These are phyloP conservation scores for Acronicta alni DNA, from an alignment of 2,888 invertebrate genomes.

Conservation along the genomic window DNA sequence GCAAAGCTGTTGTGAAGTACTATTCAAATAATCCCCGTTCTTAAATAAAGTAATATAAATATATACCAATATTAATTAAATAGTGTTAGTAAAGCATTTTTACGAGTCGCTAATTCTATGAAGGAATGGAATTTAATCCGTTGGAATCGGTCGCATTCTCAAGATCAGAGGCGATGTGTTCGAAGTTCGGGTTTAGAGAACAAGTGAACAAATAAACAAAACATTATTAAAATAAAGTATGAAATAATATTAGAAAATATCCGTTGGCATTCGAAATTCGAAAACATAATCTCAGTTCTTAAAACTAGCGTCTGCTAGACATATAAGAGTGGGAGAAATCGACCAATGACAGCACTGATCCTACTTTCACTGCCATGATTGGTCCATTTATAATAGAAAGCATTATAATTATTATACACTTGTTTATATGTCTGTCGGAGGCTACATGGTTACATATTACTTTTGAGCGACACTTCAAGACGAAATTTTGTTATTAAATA, in stretches of 20 bases:
- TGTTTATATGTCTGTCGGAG: conserved; percentile 88
- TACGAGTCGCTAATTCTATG: conserved; percentile 88
- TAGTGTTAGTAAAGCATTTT: conserved; percentile 82
- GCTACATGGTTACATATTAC: conserved; percentile 83
- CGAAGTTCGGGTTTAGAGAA: conserved; percentile 65
- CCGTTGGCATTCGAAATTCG: conserved; percentile 67
- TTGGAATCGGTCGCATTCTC: conserved; percentile 86
- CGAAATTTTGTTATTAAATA: conserved; percentile 79
- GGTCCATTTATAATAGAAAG: conserved; percentile 86
- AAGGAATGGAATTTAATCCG: conserved; percentile 79
- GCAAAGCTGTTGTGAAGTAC: conserved; percentile 70
- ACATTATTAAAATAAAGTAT: background rate
- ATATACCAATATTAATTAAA: conserved; percentile 76
- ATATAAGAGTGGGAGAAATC: conserved; percentile 84
- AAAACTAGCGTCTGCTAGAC: conserved; percentile 84
- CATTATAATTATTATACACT: conserved; percentile 83
- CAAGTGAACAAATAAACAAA: conserved; percentile 26
- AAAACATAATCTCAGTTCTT: conserved; percentile 83
- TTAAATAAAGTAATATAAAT: conserved; percentile 77
- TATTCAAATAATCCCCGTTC: conserved; percentile 80
- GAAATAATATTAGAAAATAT: conserved; percentile 25
- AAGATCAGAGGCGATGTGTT: conserved; percentile 82
- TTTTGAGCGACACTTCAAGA: conserved; percentile 89
- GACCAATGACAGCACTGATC: conserved; percentile 88
- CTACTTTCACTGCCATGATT: conserved; percentile 87